Base-by-base conservation (phyloP, 2,113 vertebrate genomes). In the Lethenteron camtschaticum region DNA sequence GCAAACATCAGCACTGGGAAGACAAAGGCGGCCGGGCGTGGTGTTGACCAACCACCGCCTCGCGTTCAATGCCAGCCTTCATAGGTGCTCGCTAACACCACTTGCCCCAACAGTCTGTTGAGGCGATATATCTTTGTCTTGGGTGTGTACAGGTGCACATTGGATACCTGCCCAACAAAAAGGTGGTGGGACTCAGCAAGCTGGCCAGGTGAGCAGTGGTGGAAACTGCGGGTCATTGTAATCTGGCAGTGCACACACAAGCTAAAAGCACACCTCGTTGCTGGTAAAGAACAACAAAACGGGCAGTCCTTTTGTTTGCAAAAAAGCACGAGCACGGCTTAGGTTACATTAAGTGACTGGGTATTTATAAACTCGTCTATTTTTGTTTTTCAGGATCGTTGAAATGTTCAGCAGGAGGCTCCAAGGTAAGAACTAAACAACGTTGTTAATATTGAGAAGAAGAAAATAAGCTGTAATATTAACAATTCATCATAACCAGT, bases 391-490 rank as follows among this genome's bases (percentile, higher is more conserved):
- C 72, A 96, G 94, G 82, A 96, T 99, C 2, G 94, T 99, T 76
- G 94, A 99, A 81, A 96, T 99, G 74, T 99, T 96, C 79, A 96
- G 94, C 69, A 85, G 94, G 75, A 82, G 94, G 78, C 79, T 99
- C 72, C 94, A 99, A 86, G 92, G 94, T 95, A 85, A 78, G 66
- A 10, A 9, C 9, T 3, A 41, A 41, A 41, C 41, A 41, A 41
- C 41, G 41, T 41, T 41, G 41, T 41, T 41, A 41, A 41, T 41
- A 41, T 41, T 41, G 41, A 41, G 41, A 41, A 41, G 41, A 41
- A 41, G 41, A 41, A 41, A 41, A 41, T 41, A 41, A 41, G 5
- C 41, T 41, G 41, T 41, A 5, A 7, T 41, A 41, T 41, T 41
- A 41, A 41, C 5, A 41, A 41, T 41, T 41, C 41, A 41, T 41